Evolutionary conservation across 2,888 invertebrate genomes (phyloP), one percentile per base, ranked within the genome.

Genomic region (Arenicola marina): DNA sequence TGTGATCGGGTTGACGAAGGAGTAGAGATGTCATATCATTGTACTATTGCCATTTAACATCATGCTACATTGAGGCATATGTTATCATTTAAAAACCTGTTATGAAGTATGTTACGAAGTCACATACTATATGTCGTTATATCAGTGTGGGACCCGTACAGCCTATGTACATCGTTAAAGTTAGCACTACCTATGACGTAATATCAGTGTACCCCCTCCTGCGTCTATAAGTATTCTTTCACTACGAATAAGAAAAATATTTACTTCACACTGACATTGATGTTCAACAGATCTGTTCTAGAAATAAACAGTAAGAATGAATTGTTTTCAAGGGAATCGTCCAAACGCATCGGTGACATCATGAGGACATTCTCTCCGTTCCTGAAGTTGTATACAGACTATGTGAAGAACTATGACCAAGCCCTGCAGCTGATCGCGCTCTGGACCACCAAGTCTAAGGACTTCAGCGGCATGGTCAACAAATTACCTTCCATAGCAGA

Each of bases 331-430:
- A 56, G 56, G 56, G n/a, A 33, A 4, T 11, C 18, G 4, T 7
- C 11, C 7, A 33, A 33, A 11, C n/a, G 24, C 18, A 38, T 56
- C 4, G 56, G 56, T 11, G 56, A 56, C 38, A 38, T 56, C 4
- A 56, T 56, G 56, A 38, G 21, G 38, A 56, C 11, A 26, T 56
- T 56, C 24, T 4, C 56, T 7, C 56, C 56, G n/a, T 56, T 38
- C 26, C 26, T 56, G 21, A 56, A 56, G 38, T 4, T 56, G 4
- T 56, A 56, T 38, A 38, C 56, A 7, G 56, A 56, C 38, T 56
- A 56, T 26, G 56, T 56, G 18, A 38, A 38, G 21, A 56, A 33
- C 56, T 38, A 38, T 21, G 38, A 56, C 38, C 4, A n/a, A 7
- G 56, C 56, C 26, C 15, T 56, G 7, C 11, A 48, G 7, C 26